Conservation (phyloP, 1,140 invertebrate genomes). For the Megathymus violae region DNA sequence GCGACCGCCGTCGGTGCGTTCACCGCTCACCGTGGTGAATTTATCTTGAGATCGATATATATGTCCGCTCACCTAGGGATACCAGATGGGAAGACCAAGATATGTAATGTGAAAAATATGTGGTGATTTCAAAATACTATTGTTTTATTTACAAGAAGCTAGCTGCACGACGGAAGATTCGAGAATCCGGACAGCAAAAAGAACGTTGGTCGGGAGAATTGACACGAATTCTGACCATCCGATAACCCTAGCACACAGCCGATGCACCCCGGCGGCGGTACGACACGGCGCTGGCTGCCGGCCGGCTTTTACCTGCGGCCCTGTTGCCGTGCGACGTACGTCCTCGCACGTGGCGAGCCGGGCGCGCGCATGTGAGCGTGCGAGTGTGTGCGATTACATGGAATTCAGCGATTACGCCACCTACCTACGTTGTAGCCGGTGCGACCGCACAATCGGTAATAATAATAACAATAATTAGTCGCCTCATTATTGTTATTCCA, state of each 20-base stretch:
- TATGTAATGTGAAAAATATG: no score
- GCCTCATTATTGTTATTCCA: slow-evolving; percentile 64
- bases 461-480: slow-evolving; percentile 72
- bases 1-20: slow-evolving; percentile 65
- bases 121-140: no score
- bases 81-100: background rate
- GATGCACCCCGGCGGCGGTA: no score
- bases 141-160: no score
- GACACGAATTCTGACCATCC: background rate
- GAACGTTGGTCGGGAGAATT: background rate
- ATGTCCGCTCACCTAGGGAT: slow-evolving; percentile 35
- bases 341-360: slow-evolving; percentile 62
- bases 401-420: slow-evolving; percentile 70
- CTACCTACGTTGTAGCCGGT: slow-evolving; percentile 55
- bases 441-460: no score
- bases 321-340: no score
- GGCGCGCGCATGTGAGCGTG: slow-evolving; percentile 43
- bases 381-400: slow-evolving; percentile 60
- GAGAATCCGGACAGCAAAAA: no score
- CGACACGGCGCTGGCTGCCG: slow-evolving; percentile 1
- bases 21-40: slow-evolving; percentile 69
- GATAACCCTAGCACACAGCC: no score
- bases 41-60: slow-evolving; percentile 74
- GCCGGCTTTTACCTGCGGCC: slow-evolving; percentile 46
- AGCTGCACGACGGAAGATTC: no score